These are phyloP conservation scores for Bradypodion pumilum DNA, from an alignment of 2,797 vertebrate genomes.

Conservation along the genomic window DNA sequence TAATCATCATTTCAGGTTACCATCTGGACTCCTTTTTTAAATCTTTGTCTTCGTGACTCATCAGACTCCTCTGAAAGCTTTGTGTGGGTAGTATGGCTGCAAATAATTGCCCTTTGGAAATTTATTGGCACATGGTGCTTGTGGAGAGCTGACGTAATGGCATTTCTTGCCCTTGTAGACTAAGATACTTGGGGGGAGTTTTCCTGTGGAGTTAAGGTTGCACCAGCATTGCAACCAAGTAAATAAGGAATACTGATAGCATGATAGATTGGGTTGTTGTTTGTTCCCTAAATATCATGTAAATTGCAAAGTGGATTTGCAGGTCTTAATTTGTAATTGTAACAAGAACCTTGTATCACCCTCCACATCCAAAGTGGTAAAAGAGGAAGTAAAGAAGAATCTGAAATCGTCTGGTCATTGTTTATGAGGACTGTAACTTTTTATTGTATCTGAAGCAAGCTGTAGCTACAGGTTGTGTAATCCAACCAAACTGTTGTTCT, in stretches of 20 bases:
- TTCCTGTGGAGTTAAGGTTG: background rate
- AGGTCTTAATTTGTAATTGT: background rate
- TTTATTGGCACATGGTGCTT: background rate
- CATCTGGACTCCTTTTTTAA: background rate
- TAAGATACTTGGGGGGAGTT: background rate
- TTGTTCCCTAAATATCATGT: background rate
- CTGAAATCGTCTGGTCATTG: no score
- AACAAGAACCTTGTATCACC: no score
- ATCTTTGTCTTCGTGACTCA: slow-evolving; percentile 4
- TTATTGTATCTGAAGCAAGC: no score
- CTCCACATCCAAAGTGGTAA: no score
- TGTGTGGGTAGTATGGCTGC: background rate
- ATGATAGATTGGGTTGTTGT: background rate
- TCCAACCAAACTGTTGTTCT: no score
- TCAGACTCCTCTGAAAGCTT: background rate
- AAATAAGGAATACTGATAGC: background rate
- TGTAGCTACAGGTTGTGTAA: no score
- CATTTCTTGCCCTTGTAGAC: background rate
- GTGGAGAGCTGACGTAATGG: slow-evolving; percentile 1
- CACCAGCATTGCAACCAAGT: background rate
- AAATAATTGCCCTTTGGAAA: slow-evolving; percentile 1
- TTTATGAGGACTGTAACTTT: background rate
- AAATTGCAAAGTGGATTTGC: background rate
- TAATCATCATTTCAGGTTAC: background rate
- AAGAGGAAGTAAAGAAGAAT: no score